Conservation (phyloP, 2,888 invertebrate genomes). For the Plagodis dolabraria region DNA sequence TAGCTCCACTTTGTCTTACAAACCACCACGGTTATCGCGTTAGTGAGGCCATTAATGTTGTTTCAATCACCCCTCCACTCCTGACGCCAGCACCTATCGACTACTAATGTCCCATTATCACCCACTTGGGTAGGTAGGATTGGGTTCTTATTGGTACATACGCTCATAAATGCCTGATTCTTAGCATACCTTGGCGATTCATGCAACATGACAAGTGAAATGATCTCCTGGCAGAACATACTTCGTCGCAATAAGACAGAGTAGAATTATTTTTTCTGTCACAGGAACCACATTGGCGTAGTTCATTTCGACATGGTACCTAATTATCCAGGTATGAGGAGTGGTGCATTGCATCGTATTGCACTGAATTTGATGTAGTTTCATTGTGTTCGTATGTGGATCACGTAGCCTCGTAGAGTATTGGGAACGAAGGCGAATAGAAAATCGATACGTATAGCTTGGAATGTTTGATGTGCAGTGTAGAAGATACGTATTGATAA, state of each 20-base stretch:
- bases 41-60: no score
- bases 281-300: no score
- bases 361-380: conserved; percentile 1
- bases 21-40: neutral
- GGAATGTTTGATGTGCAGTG: neutral
- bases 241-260: no score
- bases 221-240: no score
- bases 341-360: conserved; percentile 14
- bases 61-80: conserved; percentile 26
- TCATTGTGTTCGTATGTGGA: conserved; percentile 5
- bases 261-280: no score
- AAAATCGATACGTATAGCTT: neutral
- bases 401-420: conserved; percentile 8
- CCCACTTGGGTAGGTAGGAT: neutral
- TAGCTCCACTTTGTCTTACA: conserved; percentile 4
- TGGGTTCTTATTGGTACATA: neutral
- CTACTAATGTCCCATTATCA: conserved; percentile 18
- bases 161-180: conserved; percentile 10
- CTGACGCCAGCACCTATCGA: conserved; percentile 9
- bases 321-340: neutral
- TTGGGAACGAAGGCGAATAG: conserved; percentile 17
- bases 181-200: conserved; percentile 14
- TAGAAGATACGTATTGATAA: no score
- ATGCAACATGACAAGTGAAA: neutral
- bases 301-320: neutral